Evolutionary conservation across 2,888 invertebrate genomes (phyloP).

Genomic region (Eristalis pertinax): DNA sequence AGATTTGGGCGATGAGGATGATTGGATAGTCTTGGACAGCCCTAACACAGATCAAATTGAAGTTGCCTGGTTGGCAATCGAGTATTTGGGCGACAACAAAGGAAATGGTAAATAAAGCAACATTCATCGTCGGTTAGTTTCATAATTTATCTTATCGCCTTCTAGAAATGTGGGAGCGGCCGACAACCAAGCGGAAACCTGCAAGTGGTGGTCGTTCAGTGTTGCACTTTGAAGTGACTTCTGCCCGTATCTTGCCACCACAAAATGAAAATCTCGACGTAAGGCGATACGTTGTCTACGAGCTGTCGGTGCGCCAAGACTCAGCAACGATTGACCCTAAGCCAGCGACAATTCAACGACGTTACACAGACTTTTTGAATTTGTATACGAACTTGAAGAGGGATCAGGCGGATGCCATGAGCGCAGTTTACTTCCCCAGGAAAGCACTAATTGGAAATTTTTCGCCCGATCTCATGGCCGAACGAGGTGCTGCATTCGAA

Average conservation of each 20-base stretch:
- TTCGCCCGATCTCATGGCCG: constrained; percentile 85
- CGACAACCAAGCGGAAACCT: constrained; percentile 73
- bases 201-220: constrained; percentile 76
- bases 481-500: constrained; percentile 86
- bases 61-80: constrained; percentile 77
- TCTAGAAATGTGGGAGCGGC: constrained; percentile 80
- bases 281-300: constrained; percentile 88
- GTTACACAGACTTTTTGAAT: constrained; percentile 88
- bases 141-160: constrained; percentile 5
- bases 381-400: constrained; percentile 85
- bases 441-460: constrained; percentile 88
- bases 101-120: constrained; percentile 75
- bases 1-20: constrained; percentile 71
- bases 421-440: constrained; percentile 84
- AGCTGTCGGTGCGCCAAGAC: constrained; percentile 85
- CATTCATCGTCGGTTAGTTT: neutral
- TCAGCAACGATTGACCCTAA: constrained; percentile 83
- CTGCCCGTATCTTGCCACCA: constrained; percentile 85
- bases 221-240: constrained; percentile 85
- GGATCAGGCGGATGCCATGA: constrained; percentile 83
- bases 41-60: constrained; percentile 77
- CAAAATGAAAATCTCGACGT: constrained; percentile 82
- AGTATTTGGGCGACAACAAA: constrained; percentile 73
- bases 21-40: constrained; percentile 79
- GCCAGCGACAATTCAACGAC: constrained; percentile 86